Evolutionary conservation across 2,888 invertebrate species (phyloP).

Genomic region (Caenorhabditis japonica): DNA sequence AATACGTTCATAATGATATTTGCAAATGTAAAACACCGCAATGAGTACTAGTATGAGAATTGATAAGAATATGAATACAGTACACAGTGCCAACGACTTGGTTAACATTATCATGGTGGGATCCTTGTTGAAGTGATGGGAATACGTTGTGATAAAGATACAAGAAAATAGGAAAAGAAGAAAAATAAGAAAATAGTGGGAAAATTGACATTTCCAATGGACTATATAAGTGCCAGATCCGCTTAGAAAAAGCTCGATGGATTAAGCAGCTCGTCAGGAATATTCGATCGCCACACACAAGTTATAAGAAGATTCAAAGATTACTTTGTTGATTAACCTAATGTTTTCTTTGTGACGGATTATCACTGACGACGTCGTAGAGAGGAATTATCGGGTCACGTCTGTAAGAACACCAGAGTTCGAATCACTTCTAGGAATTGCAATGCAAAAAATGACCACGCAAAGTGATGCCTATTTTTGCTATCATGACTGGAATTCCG

Average conservation of each 20-base stretch:
- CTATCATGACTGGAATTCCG: neutral
- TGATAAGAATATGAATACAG: slow-evolving; percentile 41
- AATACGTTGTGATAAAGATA: slow-evolving; percentile 16
- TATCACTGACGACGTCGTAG: slow-evolving; percentile 16
- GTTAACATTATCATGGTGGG: slow-evolving; percentile 25
- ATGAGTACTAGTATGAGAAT: slow-evolving; percentile 35
- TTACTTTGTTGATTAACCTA: slow-evolving; percentile 21
- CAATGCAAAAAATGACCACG: neutral
- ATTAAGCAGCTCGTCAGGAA: slow-evolving; percentile 30
- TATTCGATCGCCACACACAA: slow-evolving; percentile 18
- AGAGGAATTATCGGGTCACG: slow-evolving; percentile 5
- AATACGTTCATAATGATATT: slow-evolving; percentile 31
- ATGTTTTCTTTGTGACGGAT: slow-evolving; percentile 12
- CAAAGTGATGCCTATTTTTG: slow-evolving; percentile 14
- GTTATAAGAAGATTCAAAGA: neutral
- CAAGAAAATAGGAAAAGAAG: neutral
- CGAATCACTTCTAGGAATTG: neutral
- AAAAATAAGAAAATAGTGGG: neutral
- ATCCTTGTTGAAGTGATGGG: neutral
- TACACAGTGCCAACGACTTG: slow-evolving; percentile 44
- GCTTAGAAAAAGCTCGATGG: slow-evolving; percentile 10
- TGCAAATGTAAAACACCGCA: slow-evolving; percentile 40
- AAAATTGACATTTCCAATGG: neutral
- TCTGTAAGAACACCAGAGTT: slow-evolving; percentile 5
- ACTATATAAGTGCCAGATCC: slow-evolving; percentile 29